These are phyloP conservation scores for Zosterops hypoxanthus DNA, from an alignment of 2,113 vertebrate genomes.

Conservation along the genomic window DNA sequence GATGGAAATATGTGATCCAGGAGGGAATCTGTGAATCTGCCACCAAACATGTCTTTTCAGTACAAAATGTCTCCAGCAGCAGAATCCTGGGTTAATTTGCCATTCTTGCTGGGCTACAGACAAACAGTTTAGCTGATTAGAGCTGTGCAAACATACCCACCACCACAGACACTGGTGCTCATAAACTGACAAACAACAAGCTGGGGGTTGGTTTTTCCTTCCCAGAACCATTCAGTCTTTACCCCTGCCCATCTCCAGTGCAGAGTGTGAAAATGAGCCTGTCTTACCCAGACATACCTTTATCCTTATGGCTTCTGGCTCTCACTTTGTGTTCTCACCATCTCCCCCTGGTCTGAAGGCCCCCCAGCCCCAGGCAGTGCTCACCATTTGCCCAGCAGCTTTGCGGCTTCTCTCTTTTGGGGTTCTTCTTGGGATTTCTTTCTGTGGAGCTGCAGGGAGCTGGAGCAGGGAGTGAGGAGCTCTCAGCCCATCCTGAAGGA, in stretches of 20 bases:
- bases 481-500: background rate
- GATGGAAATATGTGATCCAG: conserved; percentile 43
- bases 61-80: conserved; percentile 7
- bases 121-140: conserved; percentile 24
- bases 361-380: background rate
- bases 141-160: conserved; percentile 28
- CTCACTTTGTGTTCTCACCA: background rate
- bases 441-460: background rate
- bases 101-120: background rate
- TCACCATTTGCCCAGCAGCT: background rate
- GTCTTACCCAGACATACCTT: background rate
- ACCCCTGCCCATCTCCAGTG: background rate
- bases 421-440: no score
- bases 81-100: conserved; percentile 45
- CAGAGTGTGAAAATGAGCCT: background rate
- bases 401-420: background rate
- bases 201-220: background rate
- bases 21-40: conserved; percentile 22
- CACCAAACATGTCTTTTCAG: conserved; percentile 5
- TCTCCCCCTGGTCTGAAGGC: background rate
- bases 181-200: background rate
- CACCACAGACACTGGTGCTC: background rate
- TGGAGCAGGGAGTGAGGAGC: background rate
- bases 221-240: background rate
- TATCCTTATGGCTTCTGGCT: background rate